A percentile compares a stretch with the other conserved stretches of the same genome.
phyloP scores from a whole-genome alignment of 2,888 invertebrate genomes.

The Hoplodrina blanda region DNA sequence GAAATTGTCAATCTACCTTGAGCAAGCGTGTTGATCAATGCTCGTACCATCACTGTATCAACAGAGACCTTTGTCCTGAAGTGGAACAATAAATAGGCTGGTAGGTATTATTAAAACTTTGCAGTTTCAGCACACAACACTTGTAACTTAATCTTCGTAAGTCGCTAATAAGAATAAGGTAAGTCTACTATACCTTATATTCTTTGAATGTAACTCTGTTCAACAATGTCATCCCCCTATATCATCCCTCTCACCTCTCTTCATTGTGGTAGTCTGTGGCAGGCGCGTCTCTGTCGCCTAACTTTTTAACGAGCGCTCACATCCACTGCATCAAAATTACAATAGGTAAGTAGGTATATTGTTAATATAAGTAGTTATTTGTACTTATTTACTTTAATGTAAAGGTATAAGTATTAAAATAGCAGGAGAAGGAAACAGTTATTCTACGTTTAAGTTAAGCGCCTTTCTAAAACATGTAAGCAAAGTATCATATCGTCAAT shows the following conservation, averaged over 20 bases:
- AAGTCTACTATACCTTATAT: no score
- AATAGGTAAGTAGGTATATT: slow-evolving; percentile 29
- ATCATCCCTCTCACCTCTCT: slow-evolving; percentile 71
- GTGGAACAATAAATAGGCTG: no score
- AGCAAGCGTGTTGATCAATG: no score
- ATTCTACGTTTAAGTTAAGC: background rate
- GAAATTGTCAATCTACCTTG: no score
- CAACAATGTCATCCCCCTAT: slow-evolving; percentile 18
- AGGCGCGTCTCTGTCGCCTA: slow-evolving; percentile 69
- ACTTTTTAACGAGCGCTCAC: slow-evolving; percentile 81
- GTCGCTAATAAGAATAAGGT: no score
- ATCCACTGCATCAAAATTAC: slow-evolving; percentile 71
- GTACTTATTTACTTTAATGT: background rate
- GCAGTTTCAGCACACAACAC: no score
- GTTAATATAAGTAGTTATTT: slow-evolving; percentile 14
- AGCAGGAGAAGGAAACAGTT: background rate
- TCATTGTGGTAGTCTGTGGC: slow-evolving; percentile 71
- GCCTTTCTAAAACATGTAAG: slow-evolving; percentile 39
- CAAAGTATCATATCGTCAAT: slow-evolving; percentile 26
- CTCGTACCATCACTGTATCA: no score
- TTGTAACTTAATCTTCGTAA: no score
- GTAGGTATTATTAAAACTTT: no score
- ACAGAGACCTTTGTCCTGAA: no score
- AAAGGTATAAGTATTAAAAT: no score
- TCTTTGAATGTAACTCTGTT: background rate